Percentiles rank a stretch among this genome's conserved stretches.
Evolutionary conservation across 2,113 vertebrate species (phyloP).

Genomic region (Platichthys stellatus): DNA sequence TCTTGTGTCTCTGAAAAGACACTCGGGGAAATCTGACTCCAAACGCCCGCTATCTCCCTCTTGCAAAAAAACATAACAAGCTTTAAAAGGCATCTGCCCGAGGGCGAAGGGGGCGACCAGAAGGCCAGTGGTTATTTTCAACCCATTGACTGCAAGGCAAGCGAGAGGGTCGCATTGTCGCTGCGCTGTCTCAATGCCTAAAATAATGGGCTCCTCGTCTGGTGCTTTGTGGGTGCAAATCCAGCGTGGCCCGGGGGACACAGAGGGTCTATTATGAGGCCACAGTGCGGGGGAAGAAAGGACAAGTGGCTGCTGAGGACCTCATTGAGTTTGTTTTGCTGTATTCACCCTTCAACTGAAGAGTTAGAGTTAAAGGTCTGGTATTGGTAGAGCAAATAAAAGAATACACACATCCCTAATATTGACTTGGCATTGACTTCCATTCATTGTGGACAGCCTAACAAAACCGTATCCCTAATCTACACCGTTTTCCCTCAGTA

Average conservation of each 20-base stretch:
- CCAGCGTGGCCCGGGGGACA: slow-evolving; percentile 57
- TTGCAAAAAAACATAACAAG: slow-evolving; percentile 20
- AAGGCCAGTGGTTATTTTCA: slow-evolving; percentile 56
- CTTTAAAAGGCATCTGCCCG: slow-evolving; percentile 28
- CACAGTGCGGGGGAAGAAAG: slow-evolving; percentile 54
- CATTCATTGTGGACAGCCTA: too few species aligned
- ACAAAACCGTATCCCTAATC: too few species aligned
- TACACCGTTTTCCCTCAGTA: too few species aligned
- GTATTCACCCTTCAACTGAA: slow-evolving; percentile 15
- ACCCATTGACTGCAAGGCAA: slow-evolving; percentile 63
- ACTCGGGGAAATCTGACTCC: slow-evolving; percentile 44
- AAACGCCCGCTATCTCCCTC: slow-evolving; percentile 5
- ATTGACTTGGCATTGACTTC: too few species aligned
- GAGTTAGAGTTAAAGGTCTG: not conserved
- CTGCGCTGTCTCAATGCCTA: slow-evolving; percentile 42
- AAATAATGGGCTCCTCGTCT: slow-evolving; percentile 53
- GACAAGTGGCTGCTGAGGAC: slow-evolving; percentile 43
- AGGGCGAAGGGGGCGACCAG: slow-evolving; percentile 12
- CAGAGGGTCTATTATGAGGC: slow-evolving; percentile 63
- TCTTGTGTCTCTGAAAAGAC: slow-evolving; percentile 27
- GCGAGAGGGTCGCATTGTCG: slow-evolving; percentile 47
- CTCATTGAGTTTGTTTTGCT: slow-evolving; percentile 33
- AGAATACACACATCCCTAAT: too few species aligned
- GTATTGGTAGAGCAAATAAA: not conserved
- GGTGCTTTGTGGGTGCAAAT: slow-evolving; percentile 63